Percentiles rank a stretch among this genome's conserved stretches.
phyloP scores from a whole-genome alignment of 2,797 vertebrate genomes.

The Tinamus major region DNA sequence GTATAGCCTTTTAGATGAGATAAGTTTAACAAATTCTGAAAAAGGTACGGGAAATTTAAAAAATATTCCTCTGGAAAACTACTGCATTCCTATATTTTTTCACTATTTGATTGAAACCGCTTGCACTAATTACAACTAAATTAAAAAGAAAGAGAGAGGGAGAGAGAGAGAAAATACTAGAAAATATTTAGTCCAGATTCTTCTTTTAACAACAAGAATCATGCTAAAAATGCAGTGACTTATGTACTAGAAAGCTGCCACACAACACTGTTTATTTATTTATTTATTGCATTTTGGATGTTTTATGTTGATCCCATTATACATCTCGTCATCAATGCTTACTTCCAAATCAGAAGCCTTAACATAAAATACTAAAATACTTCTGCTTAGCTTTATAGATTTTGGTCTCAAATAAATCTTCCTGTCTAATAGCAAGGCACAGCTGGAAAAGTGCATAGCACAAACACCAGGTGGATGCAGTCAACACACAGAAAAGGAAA shows the following conservation, averaged over 20 bases:
- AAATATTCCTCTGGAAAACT: neutral
- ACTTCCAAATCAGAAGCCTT: neutral
- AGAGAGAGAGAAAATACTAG: too few species aligned
- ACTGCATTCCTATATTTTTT: rapidly evolving
- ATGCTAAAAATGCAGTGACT: neutral
- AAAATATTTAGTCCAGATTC: neutral
- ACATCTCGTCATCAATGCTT: neutral
- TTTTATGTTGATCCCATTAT: neutral
- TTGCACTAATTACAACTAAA: neutral
- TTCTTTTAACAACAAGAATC: neutral
- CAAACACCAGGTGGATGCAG: neutral
- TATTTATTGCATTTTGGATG: neutral
- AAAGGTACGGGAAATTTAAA: neutral
- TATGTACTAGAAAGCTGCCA: neutral
- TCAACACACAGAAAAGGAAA: neutral
- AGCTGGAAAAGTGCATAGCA: neutral
- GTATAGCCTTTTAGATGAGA: neutral
- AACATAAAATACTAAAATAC: conserved; percentile 24
- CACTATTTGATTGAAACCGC: neutral
- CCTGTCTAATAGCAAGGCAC: neutral
- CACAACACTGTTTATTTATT: neutral
- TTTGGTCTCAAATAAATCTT: neutral
- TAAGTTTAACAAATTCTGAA: neutral
- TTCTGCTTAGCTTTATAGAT: neutral
- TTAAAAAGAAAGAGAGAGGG: neutral